Conservation (phyloP, 2,113 vertebrate species). For the Marmota flaviventris region DNA sequence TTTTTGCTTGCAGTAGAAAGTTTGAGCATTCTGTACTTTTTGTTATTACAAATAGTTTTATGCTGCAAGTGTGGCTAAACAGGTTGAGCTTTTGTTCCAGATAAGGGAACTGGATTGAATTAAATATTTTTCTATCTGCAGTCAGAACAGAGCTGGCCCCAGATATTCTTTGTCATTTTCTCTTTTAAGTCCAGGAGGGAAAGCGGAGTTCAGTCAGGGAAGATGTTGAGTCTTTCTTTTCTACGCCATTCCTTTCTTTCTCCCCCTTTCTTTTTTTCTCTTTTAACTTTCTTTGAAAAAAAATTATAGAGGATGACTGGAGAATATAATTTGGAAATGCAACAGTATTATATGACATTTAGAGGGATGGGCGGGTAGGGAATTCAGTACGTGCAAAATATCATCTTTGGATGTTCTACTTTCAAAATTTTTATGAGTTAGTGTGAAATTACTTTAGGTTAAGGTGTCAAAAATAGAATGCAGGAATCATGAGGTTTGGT, state of each 20-base stretch:
- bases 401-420: background rate
- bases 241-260: background rate
- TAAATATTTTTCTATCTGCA: constrained; percentile 43
- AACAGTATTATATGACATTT: constrained; percentile 35
- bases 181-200: background rate
- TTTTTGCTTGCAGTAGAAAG: background rate
- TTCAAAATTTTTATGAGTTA: constrained; percentile 62
- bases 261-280: background rate
- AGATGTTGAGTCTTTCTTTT: background rate
- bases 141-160: background rate
- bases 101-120: constrained; percentile 36
- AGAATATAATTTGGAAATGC: constrained; percentile 39
- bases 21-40: background rate
- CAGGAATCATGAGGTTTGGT: constrained; percentile 1
- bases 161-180: constrained; percentile 14
- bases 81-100: constrained; percentile 25
- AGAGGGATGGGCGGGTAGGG: background rate
- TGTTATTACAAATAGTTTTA: constrained; percentile 3
- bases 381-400: constrained; percentile 52
- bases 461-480: constrained; percentile 53
- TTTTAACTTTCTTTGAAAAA: constrained; percentile 37
- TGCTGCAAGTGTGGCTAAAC: background rate
- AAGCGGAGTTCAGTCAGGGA: background rate
- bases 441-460: constrained; percentile 56
- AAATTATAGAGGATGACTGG: constrained; percentile 25